Evolutionary conservation across 2,888 invertebrate species (phyloP).

Genomic region (Diadegma fenestrale): DNA sequence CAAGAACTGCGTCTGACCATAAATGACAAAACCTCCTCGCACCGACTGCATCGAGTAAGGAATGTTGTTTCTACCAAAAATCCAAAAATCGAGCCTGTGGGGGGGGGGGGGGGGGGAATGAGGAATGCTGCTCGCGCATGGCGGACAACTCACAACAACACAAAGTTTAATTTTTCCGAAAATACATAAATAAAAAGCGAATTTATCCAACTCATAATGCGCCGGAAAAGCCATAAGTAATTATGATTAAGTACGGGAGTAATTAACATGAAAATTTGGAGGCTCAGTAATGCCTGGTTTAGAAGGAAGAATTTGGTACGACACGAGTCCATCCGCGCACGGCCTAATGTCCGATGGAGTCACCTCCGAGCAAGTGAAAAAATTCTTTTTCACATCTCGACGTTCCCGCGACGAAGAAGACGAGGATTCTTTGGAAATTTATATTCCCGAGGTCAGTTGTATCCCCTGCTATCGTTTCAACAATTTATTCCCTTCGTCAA

Average conservation of each 20-base stretch:
- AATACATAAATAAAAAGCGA: constrained; percentile 33
- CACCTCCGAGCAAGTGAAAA: constrained; percentile 90
- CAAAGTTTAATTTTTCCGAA: constrained; percentile 65
- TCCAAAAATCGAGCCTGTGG: not conserved
- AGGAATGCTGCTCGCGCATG: constrained; percentile 42
- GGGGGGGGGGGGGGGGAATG: not conserved
- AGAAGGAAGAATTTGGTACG: constrained; percentile 81
- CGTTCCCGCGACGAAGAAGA: constrained; percentile 84
- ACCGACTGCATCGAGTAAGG: no score
- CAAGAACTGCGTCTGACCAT: no score
- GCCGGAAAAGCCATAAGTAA: constrained; percentile 64
- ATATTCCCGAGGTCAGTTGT: constrained; percentile 90
- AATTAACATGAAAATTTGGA: constrained; percentile 71
- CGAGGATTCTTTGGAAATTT: constrained; percentile 91
- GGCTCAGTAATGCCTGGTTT: constrained; percentile 82
- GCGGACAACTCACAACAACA: constrained; percentile 71
- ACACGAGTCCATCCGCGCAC: constrained; percentile 81
- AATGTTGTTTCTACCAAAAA: no score
- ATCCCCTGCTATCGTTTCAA: not conserved
- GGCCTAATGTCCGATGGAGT: constrained; percentile 88
- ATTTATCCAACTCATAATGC: constrained; percentile 18
- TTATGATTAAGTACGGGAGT: constrained; percentile 71
- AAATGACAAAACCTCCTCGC: no score
- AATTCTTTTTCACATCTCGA: constrained; percentile 92
- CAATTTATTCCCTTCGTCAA: not conserved